Evolutionary conservation across 2,797 vertebrate genomes (phyloP), one percentile per base, ranked within the genome.

Genomic region (Melanotaenia nigrans): DNA sequence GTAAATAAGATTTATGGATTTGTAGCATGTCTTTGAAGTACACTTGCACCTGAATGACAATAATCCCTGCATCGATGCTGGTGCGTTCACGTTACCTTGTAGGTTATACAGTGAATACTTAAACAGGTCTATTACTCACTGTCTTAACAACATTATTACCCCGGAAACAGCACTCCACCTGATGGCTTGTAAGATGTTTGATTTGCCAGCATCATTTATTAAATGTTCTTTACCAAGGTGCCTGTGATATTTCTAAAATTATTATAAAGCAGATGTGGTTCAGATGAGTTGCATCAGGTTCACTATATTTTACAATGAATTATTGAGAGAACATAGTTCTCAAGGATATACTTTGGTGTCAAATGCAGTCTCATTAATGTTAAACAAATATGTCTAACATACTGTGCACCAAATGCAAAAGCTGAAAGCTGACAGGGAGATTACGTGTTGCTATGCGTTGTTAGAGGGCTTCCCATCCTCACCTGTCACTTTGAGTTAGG

Each of bases 91-190:
- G 1, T 73, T 28, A 71, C 14, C 11, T 68, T 72, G 64, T 66
- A 59, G 58, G 68, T 36, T 66, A 38, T 58, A 32, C 61, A 5
- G 69, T 47, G 75, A 84, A 79, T 78, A 58, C 65, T 49, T 58
- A 61, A 77, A 62, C 42, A 73, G 14, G 24, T 30, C 35, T 60
- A 83, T 75, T 71, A 79, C 73, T 87, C 56, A 61, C 35, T 63
- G 76, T 78, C 82, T 13, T 65, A 36, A 79, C 74, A 77, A 61
- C 64, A 56, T 49, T 56, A 67, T 90, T 56, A 36, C 73, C 75
- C 75, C 64, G 82, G 81, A 87, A 87, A 90, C 85, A 66, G 60
- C 38, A 56, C 12, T 25, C 24, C 36, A n/a, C 45, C 30, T 1
- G 12, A 65, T 64, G 57, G 53, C 11, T 76, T 13, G 14, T 24